Evolutionary conservation across 2,888 invertebrate species (phyloP).

Genomic region (Pyrrhia umbra): DNA sequence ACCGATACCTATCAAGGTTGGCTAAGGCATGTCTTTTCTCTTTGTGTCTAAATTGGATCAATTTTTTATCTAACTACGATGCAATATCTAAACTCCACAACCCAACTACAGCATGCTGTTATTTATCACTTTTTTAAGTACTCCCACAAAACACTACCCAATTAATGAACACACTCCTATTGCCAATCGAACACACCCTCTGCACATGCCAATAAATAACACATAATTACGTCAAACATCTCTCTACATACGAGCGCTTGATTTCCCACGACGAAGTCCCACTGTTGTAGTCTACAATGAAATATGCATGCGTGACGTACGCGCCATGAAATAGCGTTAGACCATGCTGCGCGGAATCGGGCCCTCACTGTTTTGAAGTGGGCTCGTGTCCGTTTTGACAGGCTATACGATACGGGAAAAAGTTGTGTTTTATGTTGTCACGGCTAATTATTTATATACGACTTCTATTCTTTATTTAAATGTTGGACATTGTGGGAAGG

Average conservation of each 20-base stretch:
- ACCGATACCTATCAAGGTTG: too few relatives aligned
- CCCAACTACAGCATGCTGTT: background rate
- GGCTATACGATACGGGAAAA: slow-evolving; percentile 46
- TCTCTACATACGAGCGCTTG: slow-evolving; percentile 55
- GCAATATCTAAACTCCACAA: too few relatives aligned
- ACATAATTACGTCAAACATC: slow-evolving; percentile 65
- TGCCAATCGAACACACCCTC: slow-evolving; percentile 34
- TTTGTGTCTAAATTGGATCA: too few relatives aligned
- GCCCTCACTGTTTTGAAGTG: slow-evolving; percentile 60
- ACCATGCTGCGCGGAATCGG: slow-evolving; percentile 64
- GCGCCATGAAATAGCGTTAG: slow-evolving; percentile 82
- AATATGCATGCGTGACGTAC: slow-evolving; percentile 85
- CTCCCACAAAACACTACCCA: slow-evolving; percentile 2
- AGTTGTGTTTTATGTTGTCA: slow-evolving; percentile 31
- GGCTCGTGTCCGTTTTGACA: slow-evolving; percentile 61
- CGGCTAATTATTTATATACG: background rate
- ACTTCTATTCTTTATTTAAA: slow-evolving; percentile 4
- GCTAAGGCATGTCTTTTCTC: too few relatives aligned
- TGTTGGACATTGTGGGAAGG: background rate
- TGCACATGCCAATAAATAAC: slow-evolving; percentile 64
- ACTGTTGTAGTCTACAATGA: slow-evolving; percentile 81
- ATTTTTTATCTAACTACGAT: too few relatives aligned
- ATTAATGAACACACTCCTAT: slow-evolving; percentile 20
- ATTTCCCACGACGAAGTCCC: slow-evolving; percentile 84
- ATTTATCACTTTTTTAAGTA: background rate